Percentiles rank a stretch among this genome's conserved stretches.
Conservation (phyloP, 2,113 vertebrate genomes). For the Guaruba guarouba region DNA sequence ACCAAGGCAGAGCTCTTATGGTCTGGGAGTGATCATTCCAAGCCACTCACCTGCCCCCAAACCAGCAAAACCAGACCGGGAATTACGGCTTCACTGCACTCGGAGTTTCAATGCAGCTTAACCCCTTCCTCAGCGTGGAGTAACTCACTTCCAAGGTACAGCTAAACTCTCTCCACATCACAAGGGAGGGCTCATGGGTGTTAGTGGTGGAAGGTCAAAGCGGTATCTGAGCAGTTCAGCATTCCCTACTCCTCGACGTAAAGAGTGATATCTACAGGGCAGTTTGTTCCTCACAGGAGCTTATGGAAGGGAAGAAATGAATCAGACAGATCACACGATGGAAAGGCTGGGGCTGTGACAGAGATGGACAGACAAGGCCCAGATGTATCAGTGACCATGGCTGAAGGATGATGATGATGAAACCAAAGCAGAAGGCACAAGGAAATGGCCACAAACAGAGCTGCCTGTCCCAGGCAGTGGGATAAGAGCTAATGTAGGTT, state of each 20-base stretch:
- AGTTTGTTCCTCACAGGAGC: not conserved
- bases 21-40: conserved; percentile 23
- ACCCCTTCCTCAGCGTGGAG: not conserved
- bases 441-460: not conserved
- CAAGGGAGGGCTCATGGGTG: not conserved
- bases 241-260: fast-evolving
- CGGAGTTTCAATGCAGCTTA: conserved; percentile 35
- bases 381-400: fast-evolving
- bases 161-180: not conserved
- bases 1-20: not conserved
- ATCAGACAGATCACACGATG: not conserved
- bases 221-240: not conserved
- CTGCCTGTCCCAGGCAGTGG: not conserved
- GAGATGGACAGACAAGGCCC: not conserved
- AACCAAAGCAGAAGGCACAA: not conserved
- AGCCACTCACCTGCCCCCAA: conserved; percentile 33
- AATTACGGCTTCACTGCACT: not conserved
- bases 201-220: fast-evolving
- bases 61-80: conserved; percentile 59
- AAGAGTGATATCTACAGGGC: not conserved
- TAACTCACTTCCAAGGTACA: not conserved
- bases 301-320: not conserved
- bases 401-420: not conserved
- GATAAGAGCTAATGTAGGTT: not conserved
- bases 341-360: not conserved